Base-by-base conservation (phyloP, 2,888 invertebrate genomes). In the Linnaemya vulpina region DNA sequence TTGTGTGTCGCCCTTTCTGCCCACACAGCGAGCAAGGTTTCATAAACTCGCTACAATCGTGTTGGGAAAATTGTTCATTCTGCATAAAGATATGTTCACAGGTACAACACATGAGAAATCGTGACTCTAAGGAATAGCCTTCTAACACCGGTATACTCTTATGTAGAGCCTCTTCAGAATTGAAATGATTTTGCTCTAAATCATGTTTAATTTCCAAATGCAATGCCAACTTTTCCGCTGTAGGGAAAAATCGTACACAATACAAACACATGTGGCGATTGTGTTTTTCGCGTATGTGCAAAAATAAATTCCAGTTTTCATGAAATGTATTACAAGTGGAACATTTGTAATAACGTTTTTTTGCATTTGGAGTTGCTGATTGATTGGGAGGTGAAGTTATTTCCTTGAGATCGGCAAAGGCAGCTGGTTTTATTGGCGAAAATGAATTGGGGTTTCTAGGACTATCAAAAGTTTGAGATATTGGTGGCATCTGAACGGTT, bases 221-320 rank as follows among this genome's bases (percentile, higher is more conserved):
- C 88, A 95, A 93, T 58, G 96, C 95, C 53, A 97, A 92, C 89
- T 96, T 96, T 88, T 96, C 96, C 10, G 96, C 95, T 88, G 95
- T 95, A 43, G 95, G 95, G 93, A 97, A 97, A 94, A 97, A 95
- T 68, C 96, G 96, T 86, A 97, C 93, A 91, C 97, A 97, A 92
- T 96, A 96, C 71, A 97, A 93, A 91, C 97, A 97, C 88, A 97
- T 96, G 90, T 95, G 96, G 74, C 96, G 94, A 88, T 95, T 95
- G 91, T 97, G 97, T 80, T 95, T 94, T 89, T 97, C 96, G 74
- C 96, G 94, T 95, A 97, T 97, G 89, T 97, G 97, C 62, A 96
- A 92, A 90, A 97, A 97, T 83, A 97, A 93, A 92, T 96, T 96
- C 96, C 96, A 97, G 89, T 96, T 96, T 92, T 97, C 96, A 93